Conservation (phyloP, 2,113 vertebrate genomes). For the Brachyistius frenatus region DNA sequence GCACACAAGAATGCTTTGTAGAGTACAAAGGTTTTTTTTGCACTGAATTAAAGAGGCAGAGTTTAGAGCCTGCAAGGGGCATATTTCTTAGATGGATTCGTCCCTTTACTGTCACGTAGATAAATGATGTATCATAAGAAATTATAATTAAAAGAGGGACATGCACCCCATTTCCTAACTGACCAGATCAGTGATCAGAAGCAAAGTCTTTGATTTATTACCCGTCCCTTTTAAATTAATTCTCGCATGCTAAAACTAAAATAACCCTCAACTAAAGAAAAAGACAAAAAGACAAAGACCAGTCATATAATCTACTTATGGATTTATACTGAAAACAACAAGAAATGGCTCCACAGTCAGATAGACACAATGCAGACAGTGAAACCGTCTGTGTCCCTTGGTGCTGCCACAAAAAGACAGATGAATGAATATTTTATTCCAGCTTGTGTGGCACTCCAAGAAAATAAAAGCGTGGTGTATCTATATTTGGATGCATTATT, state of each 20-base stretch:
- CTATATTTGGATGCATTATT: constrained; percentile 55
- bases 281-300: background rate
- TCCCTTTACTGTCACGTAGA: constrained; percentile 29
- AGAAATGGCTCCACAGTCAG: background rate
- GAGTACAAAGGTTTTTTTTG: constrained; percentile 31
- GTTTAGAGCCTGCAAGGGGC: background rate
- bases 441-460: constrained; percentile 29
- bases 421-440: constrained; percentile 63
- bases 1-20: constrained; percentile 31
- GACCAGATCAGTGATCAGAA: constrained; percentile 21
- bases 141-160: constrained; percentile 37
- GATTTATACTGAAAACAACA: background rate
- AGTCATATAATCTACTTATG: background rate
- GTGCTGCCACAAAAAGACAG: constrained; percentile 7
- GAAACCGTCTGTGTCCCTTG: background rate
- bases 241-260: constrained; percentile 5
- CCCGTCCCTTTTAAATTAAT: background rate
- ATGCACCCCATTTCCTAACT: constrained; percentile 18
- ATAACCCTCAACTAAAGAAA: constrained; percentile 1
- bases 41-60: constrained; percentile 3
- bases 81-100: background rate
- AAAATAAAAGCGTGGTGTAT: constrained; percentile 8
- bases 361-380: constrained; percentile 3
- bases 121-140: constrained; percentile 54
- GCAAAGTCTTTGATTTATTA: constrained; percentile 47